phyloP scores from a whole-genome alignment of 2,888 invertebrate species.

The Chouioia cunea region DNA sequence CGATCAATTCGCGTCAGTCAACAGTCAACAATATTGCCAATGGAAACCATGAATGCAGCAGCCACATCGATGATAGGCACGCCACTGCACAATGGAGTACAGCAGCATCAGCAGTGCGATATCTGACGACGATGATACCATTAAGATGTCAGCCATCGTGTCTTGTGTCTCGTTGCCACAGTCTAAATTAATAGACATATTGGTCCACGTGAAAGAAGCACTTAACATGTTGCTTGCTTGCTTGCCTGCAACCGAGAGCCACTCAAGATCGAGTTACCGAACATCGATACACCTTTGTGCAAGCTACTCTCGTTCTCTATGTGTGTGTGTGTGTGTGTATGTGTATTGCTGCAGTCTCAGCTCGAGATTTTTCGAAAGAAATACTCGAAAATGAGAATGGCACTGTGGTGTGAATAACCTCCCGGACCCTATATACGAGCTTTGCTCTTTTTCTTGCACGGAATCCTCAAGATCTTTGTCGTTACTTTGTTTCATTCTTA shows the following conservation, averaged over 20 bases:
- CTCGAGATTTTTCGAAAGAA: conserved; percentile 44
- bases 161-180: conserved; percentile 23
- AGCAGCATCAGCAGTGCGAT: too few relatives aligned
- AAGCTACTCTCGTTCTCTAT: not conserved
- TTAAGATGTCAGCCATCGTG: conserved; percentile 37
- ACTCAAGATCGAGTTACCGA: conserved; percentile 68
- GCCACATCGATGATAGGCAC: not conserved
- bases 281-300: conserved; percentile 64
- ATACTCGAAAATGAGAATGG: conserved; percentile 19
- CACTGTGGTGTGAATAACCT: not conserved
- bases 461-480: too few relatives aligned
- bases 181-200: conserved; percentile 67
- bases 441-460: too few relatives aligned
- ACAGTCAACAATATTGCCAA: not conserved
- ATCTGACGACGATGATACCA: conserved; percentile 31
- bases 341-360: not conserved
- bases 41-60: conserved; percentile 12
- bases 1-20: not conserved
- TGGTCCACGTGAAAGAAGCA: conserved; percentile 64
- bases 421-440: too few relatives aligned
- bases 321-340: conserved; percentile 3
- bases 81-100: too few relatives aligned
- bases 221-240: conserved; percentile 60
- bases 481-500: too few relatives aligned
- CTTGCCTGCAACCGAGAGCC: conserved; percentile 58